phyloP scores from a whole-genome alignment of 2,113 vertebrate species.

The Macaca mulatta region DNA sequence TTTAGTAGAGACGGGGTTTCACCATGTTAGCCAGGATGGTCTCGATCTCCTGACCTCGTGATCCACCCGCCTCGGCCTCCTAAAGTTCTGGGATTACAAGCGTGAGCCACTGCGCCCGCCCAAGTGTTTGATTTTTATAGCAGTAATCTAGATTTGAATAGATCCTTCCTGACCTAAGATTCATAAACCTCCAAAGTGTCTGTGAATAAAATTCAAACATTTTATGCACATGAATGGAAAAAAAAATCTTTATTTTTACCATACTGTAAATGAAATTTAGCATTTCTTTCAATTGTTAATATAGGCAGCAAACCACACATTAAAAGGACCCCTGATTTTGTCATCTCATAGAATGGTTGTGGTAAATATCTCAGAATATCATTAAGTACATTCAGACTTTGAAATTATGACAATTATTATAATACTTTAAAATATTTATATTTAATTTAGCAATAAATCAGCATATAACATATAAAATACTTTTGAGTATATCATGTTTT shows the following conservation, averaged over 20 bases:
- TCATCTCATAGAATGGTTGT: not conserved
- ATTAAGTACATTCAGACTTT: not conserved
- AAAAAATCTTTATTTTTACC: not conserved
- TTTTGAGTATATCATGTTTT: not conserved
- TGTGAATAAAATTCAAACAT: not conserved
- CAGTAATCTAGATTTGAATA: not conserved
- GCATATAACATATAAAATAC: not conserved
- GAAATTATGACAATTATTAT: not conserved
- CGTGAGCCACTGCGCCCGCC: too few relatives aligned
- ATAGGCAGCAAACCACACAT: not conserved
- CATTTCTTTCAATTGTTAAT: not conserved
- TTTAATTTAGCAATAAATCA: not conserved
- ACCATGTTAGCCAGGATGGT: too few relatives aligned
- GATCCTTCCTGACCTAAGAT: not conserved
- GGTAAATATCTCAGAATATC: not conserved
- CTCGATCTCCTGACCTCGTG: too few relatives aligned
- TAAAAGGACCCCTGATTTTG: not conserved
- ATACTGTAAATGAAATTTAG: not conserved
- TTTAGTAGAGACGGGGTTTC: too few relatives aligned
- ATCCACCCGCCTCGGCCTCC: too few relatives aligned
- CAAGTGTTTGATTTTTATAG: not conserved
- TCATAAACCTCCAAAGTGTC: not conserved
- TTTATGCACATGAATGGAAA: not conserved
- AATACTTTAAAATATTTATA: not conserved
- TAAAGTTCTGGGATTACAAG: too few relatives aligned